Percentiles rank a stretch among this genome's conserved stretches.
phyloP scores from a whole-genome alignment of 2,888 invertebrate genomes.

The Cabera pusaria region DNA sequence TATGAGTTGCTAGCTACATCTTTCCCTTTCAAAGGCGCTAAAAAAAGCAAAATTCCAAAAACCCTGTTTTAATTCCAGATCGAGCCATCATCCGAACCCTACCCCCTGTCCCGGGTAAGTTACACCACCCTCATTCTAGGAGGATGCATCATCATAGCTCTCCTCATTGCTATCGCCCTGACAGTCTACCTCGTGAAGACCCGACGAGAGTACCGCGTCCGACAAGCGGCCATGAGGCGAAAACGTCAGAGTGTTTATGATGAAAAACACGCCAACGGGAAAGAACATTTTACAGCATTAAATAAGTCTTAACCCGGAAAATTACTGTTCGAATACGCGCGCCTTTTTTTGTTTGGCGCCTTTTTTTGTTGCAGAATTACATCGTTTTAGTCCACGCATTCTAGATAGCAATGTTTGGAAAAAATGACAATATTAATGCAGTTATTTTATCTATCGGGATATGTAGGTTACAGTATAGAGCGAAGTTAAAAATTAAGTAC shows the following conservation, averaged over 20 bases:
- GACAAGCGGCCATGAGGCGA: constrained; percentile 57
- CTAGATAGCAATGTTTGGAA: no score
- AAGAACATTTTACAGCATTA: constrained; percentile 62
- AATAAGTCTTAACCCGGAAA: constrained; percentile 51
- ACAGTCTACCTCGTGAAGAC: constrained; percentile 62
- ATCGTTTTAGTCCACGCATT: no score
- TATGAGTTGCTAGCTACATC: no score
- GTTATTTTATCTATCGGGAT: no score
- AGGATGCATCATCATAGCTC: constrained; percentile 52
- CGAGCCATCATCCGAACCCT: constrained; percentile 51
- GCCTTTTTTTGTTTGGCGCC: no score
- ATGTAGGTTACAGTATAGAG: no score
- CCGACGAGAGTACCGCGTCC: constrained; percentile 52
- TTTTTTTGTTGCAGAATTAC: no score
- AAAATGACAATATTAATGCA: no score
- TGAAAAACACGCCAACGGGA: constrained; percentile 53
- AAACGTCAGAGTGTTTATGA: constrained; percentile 65
- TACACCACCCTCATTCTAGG: constrained; percentile 59
- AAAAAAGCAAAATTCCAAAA: no score
- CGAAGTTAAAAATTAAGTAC: no score
- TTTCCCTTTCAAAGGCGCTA: no score
- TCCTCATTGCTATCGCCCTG: constrained; percentile 60
- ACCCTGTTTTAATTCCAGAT: constrained; percentile 66
- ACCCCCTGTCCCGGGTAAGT: constrained; percentile 37
- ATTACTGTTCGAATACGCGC: no score